Evolutionary conservation across 1,140 invertebrate species (phyloP).

Genomic region (Pygmarrhopalites habei): DNA sequence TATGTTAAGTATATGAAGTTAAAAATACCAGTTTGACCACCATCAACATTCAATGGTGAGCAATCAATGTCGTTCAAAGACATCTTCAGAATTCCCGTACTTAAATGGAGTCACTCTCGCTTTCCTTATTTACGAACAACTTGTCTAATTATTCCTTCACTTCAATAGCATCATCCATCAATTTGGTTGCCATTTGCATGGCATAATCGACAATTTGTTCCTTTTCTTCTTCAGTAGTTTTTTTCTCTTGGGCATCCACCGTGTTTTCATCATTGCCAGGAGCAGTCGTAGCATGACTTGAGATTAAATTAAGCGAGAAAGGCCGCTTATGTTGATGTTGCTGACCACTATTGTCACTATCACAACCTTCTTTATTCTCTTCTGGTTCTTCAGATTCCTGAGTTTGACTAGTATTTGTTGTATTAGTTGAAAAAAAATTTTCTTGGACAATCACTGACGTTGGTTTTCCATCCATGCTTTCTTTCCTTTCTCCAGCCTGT

Average conservation of each 20-base stretch:
- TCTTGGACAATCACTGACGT: too few relatives aligned
- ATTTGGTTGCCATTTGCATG: conserved; percentile 25
- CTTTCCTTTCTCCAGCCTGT: not conserved
- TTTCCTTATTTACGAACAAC: too few relatives aligned
- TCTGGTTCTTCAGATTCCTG: conserved; percentile 5
- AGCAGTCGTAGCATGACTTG: not conserved
- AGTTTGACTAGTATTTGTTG: conserved; percentile 10
- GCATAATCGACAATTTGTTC: conserved; percentile 29
- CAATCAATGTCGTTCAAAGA: too few relatives aligned
- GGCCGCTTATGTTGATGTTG: conserved; percentile 20
- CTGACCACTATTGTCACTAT: not conserved
- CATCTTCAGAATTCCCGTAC: too few relatives aligned
- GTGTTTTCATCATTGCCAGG: not conserved
- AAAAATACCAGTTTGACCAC: too few relatives aligned
- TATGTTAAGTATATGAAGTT: too few relatives aligned
- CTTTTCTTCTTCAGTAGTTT: not conserved
- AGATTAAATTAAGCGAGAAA: conserved; percentile 15
- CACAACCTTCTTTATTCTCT: not conserved
- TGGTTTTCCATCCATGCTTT: not conserved
- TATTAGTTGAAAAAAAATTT: too few relatives aligned
- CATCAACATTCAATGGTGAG: too few relatives aligned
- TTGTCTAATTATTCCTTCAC: too few relatives aligned
- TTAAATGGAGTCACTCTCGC: too few relatives aligned
- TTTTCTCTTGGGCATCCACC: not conserved
- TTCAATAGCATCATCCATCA: conserved; percentile 28